Conservation (phyloP, 2,113 vertebrate genomes). For the Felis chaus region DNA sequence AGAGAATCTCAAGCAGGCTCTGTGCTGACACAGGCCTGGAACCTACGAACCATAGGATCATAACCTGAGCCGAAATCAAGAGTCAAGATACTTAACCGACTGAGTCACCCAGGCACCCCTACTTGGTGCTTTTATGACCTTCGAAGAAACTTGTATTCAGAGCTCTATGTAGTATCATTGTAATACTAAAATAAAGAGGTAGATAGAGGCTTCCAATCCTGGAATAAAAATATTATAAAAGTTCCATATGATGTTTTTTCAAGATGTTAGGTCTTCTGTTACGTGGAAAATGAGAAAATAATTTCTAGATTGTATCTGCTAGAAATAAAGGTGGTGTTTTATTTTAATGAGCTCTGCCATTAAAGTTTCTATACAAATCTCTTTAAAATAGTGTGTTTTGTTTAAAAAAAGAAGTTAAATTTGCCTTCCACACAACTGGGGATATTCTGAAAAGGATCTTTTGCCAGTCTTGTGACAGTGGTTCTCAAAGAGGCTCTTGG, state of each 20-base stretch:
- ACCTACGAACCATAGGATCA: too few species aligned
- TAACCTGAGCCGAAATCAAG: too few species aligned
- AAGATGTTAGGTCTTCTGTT: not conserved
- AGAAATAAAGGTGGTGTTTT: conserved; percentile 6
- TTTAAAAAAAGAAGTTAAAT: conserved; percentile 23
- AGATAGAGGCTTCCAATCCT: not conserved
- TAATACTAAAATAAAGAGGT: not conserved
- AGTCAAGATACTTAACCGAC: too few species aligned
- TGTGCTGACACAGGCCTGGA: too few species aligned
- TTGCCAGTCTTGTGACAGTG: not conserved
- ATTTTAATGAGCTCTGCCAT: conserved; percentile 19
- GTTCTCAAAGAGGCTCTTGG: not conserved
- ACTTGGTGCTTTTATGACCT: not conserved
- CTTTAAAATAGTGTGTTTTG: not conserved
- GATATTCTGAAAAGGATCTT: not conserved
- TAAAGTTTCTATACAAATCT: not conserved
- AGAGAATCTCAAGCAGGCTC: too few species aligned
- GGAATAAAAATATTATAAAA: not conserved
- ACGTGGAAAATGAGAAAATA: not conserved
- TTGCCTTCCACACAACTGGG: not conserved
- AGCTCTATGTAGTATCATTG: not conserved
- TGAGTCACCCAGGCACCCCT: not conserved
- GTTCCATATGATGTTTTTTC: not conserved
- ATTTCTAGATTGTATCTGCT: conserved; percentile 17
- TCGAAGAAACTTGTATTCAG: conserved; percentile 25